These are phyloP conservation scores for Epizoanthus scotinus DNA, from an alignment of 92 coral and sea anemone species.

Conservation along the genomic window DNA sequence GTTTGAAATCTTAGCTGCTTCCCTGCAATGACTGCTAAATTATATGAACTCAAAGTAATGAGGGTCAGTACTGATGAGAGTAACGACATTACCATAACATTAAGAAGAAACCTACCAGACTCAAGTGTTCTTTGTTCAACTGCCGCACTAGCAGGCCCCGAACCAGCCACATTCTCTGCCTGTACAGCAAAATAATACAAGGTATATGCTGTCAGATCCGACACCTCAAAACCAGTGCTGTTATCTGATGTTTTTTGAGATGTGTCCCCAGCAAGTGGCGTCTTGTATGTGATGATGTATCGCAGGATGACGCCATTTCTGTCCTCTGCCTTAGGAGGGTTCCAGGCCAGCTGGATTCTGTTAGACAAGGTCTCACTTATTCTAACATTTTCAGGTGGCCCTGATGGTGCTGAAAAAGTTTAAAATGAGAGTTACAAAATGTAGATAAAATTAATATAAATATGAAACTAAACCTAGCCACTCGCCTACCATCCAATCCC, in stretches of 20 bases:
- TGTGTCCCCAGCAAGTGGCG: conserved; percentile 11
- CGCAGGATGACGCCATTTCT: conserved; percentile 22
- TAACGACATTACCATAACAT: too few relatives aligned
- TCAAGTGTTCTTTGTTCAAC: conserved; percentile 7
- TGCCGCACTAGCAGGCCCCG: conserved; percentile 15
- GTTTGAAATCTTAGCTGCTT: too few relatives aligned
- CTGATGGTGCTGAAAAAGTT: conserved; percentile 24
- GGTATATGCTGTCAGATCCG: conserved; percentile 25
- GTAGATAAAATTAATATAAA: too few relatives aligned
- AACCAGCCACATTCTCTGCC: conserved; percentile 19
- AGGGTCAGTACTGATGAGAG: too few relatives aligned
- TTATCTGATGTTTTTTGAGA: conserved; percentile 24
- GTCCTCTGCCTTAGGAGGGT: conserved; percentile 11
- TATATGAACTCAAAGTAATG: too few relatives aligned
- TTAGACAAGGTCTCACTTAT: neutral
- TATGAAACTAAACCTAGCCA: too few relatives aligned
- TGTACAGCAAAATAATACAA: conserved; percentile 22
- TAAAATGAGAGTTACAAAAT: neutral
- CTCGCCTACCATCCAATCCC: too few relatives aligned
- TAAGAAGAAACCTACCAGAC: neutral
- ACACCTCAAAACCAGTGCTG: conserved; percentile 17
- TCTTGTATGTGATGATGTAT: conserved; percentile 10
- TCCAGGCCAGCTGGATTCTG: conserved; percentile 8
- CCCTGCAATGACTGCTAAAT: too few relatives aligned
- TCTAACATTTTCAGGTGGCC: conserved; percentile 24